Percentiles rank a stretch among this genome's conserved stretches.
Evolutionary conservation across 2,797 vertebrate species (phyloP).

Genomic region (Anolis apletophallus): DNA sequence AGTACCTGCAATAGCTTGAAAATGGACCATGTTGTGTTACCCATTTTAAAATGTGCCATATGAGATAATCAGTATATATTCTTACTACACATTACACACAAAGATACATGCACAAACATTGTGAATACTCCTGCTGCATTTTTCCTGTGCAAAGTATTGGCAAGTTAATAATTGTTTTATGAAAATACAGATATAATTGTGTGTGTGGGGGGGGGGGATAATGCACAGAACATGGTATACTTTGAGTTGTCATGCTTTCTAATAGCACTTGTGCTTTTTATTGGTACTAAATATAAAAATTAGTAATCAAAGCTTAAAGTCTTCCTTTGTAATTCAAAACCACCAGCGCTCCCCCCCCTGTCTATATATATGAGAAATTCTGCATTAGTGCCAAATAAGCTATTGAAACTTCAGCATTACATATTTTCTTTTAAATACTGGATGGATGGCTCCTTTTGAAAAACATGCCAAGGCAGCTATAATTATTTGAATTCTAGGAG

Average conservation of each 20-base stretch:
- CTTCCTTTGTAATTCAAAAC: slow-evolving; percentile 62
- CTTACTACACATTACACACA: slow-evolving; percentile 36
- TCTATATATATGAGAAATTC: slow-evolving; percentile 35
- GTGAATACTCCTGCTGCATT: slow-evolving; percentile 31
- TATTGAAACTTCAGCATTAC: slow-evolving; percentile 61
- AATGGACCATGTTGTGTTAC: no score
- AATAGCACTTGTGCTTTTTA: slow-evolving; percentile 57
- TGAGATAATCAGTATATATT: slow-evolving; percentile 23
- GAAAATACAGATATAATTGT: slow-evolving; percentile 64
- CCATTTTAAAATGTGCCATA: no score
- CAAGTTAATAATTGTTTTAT: slow-evolving; percentile 65
- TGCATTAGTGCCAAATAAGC: slow-evolving; percentile 61
- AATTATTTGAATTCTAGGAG: slow-evolving; percentile 74
- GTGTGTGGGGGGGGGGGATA: slow-evolving; percentile 25
- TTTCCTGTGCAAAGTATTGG: slow-evolving; percentile 47
- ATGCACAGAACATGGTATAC: slow-evolving; percentile 25
- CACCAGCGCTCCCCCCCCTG: neutral
- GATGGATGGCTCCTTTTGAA: slow-evolving; percentile 51
- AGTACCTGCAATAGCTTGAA: neutral
- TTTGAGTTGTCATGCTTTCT: slow-evolving; percentile 53
- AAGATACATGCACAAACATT: slow-evolving; percentile 22
- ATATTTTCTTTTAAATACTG: slow-evolving; percentile 19
- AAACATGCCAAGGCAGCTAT: slow-evolving; percentile 59
- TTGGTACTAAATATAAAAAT: slow-evolving; percentile 67
- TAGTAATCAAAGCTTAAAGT: slow-evolving; percentile 60